A percentile compares a stretch with the other conserved stretches of the same genome.
Conservation (phyloP, 35 echinoderm and acorn worm genomes). For the Acanthaster planci region DNA sequence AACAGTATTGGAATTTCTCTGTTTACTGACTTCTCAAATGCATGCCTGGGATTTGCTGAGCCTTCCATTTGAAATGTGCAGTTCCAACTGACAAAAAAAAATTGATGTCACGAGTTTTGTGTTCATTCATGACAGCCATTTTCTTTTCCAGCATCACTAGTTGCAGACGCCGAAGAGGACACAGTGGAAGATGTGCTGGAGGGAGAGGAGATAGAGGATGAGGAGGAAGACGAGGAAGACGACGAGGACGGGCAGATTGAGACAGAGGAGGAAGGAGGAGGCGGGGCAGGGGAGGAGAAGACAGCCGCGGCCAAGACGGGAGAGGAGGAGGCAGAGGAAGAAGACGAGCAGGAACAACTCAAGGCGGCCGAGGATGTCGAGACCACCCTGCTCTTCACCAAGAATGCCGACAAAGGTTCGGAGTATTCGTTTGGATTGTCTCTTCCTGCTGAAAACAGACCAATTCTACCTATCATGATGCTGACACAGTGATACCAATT, state of each 20-base stretch:
- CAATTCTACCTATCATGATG: too few relatives aligned
- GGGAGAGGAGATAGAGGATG: slow-evolving; percentile 76
- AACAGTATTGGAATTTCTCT: too few relatives aligned
- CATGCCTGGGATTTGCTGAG: too few relatives aligned
- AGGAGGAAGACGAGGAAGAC: slow-evolving; percentile 73
- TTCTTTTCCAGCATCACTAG: not conserved
- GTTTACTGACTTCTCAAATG: too few relatives aligned
- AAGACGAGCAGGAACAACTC: slow-evolving; percentile 77
- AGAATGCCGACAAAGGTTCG: slow-evolving; percentile 81
- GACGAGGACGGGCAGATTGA: slow-evolving; percentile 73
- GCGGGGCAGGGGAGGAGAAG: slow-evolving; percentile 42
- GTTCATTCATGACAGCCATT: not conserved
- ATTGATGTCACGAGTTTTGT: not conserved
- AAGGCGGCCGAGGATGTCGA: slow-evolving; percentile 92
- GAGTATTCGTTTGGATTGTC: too few relatives aligned
- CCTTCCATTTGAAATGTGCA: too few relatives aligned
- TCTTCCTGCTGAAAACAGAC: too few relatives aligned
- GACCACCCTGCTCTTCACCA: slow-evolving; percentile 92
- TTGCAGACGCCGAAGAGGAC: slow-evolving; percentile 43
- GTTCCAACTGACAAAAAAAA: not conserved
- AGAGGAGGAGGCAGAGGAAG: slow-evolving; percentile 71
- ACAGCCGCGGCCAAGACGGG: slow-evolving; percentile 30
- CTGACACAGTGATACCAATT: too few relatives aligned
- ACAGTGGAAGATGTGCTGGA: slow-evolving; percentile 71
- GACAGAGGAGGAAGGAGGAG: slow-evolving; percentile 66